Base-by-base conservation (phyloP, 30 jellyfish, hydroid and myxozoan species). In the Aurelia sp. region DNA sequence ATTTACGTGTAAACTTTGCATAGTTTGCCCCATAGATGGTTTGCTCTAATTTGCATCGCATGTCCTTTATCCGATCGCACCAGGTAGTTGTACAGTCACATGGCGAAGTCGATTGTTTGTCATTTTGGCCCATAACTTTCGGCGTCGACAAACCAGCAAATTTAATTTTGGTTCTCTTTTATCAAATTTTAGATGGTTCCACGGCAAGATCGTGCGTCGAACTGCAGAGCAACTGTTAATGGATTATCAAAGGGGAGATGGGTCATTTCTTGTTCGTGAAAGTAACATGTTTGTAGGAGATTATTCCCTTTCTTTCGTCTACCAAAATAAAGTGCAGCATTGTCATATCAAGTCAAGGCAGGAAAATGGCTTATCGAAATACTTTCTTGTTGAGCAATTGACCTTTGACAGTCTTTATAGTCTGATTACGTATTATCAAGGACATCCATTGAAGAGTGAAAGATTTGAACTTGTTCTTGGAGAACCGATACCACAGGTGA, bases 261-360 rank as follows among this genome's bases (percentile, higher is more conserved):
- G 98, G 10, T 93, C 98, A 13, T 93, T 93, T 60, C 96, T 93
- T 41, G 98, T 93, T 35, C 94, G 98, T 19, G 97, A 96, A 40
- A 93, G 98, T 69, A 93, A 79, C 68, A 93, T 93, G 98, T 93
- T 93, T 58, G 98, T 93, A 33, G 98, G 98, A 16, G 98, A 93
- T 79, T 93, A 88, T 70, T 93, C 98, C 11, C 92, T 93, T 3
- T 93, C 98, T 18, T 93, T 93, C 60, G 92, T 97, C 97, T 93
- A 13, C 74, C 81, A 65, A 60, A 84, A 78, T 78, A 83, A 76
- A 65, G 98, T 93, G 41, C 98, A 93, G 60, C 98, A 93, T 78
- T 93, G 98, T 79, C 98, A 84, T 73, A 93, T 93, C 62, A 93
- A 90, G 78, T 93, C 97, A 44, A 78, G 88, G 51, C 97, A 84